Evolutionary conservation across 2,797 vertebrate species (phyloP).

Genomic region (Rachycentron canadum): DNA sequence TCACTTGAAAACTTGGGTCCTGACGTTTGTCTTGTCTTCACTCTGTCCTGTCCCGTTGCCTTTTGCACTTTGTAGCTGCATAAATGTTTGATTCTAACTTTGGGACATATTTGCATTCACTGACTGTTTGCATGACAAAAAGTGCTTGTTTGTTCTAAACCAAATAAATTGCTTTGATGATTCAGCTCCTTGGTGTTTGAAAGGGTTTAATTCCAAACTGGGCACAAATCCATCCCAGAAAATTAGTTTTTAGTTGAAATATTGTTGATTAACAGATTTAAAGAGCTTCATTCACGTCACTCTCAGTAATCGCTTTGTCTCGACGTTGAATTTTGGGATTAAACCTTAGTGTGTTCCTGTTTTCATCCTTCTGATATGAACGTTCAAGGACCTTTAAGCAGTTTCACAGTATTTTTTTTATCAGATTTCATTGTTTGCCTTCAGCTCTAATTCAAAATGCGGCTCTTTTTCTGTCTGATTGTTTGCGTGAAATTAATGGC

Average conservation of each 20-base stretch:
- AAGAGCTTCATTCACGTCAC: not conserved
- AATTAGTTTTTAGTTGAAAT: not conserved
- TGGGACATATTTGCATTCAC: slow-evolving; percentile 12
- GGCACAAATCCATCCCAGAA: not conserved
- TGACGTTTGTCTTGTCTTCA: not conserved
- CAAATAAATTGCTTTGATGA: not conserved
- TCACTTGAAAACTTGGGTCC: not conserved
- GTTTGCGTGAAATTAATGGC: slow-evolving; percentile 51
- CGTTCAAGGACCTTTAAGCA: slow-evolving; percentile 11
- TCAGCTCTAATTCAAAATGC: slow-evolving; percentile 31
- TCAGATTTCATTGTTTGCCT: slow-evolving; percentile 49
- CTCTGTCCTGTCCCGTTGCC: slow-evolving; percentile 14
- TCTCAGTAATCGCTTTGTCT: not conserved
- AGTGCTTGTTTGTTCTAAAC: not conserved
- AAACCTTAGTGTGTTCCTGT: slow-evolving; percentile 6
- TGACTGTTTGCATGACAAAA: slow-evolving; percentile 24
- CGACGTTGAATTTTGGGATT: not conserved
- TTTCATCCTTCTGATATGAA: slow-evolving; percentile 3
- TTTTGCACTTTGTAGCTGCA: slow-evolving; percentile 52
- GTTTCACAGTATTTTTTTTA: slow-evolving; percentile 43
- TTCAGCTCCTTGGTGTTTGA: not conserved
- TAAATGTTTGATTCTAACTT: not conserved
- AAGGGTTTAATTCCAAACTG: not conserved
- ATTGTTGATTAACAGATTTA: not conserved
- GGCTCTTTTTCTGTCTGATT: slow-evolving; percentile 33